These are phyloP conservation scores for Poicephalus meyeri DNA, from an alignment of 2,113 vertebrate species.

Conservation along the genomic window DNA sequence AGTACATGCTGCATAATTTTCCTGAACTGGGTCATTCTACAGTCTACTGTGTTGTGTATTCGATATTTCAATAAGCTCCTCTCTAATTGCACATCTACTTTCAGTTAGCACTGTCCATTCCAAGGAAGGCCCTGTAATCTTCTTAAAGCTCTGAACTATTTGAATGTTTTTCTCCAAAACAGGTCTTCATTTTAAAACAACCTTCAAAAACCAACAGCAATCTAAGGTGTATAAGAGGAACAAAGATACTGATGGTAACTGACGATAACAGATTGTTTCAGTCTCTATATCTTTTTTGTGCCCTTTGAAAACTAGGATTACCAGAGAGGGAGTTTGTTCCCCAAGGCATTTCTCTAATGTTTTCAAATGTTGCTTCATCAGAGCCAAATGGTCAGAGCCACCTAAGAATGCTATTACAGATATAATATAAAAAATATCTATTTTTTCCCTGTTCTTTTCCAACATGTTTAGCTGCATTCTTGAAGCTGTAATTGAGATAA, in stretches of 20 bases:
- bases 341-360: neutral
- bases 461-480: neutral
- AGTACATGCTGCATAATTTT: neutral
- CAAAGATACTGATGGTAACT: neutral
- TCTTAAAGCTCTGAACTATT: neutral
- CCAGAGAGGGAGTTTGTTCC: neutral
- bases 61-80: neutral
- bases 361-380: constrained; percentile 21
- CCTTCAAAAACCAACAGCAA: neutral
- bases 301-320: neutral
- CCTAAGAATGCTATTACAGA: neutral
- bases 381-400: neutral
- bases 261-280: neutral
- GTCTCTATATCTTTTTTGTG: neutral
- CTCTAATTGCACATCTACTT: neutral
- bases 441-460: neutral
- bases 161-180: neutral
- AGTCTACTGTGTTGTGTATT: neutral
- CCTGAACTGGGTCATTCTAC: neutral
- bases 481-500: neutral
- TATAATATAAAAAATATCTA: too few relatives aligned
- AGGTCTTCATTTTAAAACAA: neutral
- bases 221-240: neutral
- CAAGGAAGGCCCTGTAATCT: neutral
- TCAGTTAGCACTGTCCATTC: neutral